A percentile compares a stretch with the other conserved stretches of the same genome.
These are phyloP conservation scores for Tinea pellionella DNA, from an alignment of 2,888 invertebrate genomes.

Conservation along the genomic window DNA sequence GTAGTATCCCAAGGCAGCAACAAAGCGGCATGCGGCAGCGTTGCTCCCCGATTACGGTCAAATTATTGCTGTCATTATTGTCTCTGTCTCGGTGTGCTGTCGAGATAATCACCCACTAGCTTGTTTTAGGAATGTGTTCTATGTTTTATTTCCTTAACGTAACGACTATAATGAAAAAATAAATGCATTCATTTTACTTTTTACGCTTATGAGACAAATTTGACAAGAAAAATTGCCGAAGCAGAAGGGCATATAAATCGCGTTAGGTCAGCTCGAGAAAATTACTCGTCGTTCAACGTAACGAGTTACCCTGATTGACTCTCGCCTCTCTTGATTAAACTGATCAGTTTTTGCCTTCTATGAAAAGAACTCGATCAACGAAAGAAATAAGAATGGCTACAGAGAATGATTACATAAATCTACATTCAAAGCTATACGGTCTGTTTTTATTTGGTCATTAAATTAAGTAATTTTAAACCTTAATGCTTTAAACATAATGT, in stretches of 20 bases:
- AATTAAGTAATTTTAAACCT: too few relatives aligned
- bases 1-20: conserved; percentile 55
- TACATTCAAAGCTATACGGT: not conserved
- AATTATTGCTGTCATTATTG: conserved; percentile 65
- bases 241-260: not conserved
- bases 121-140: conserved; percentile 29
- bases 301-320: conserved; percentile 59
- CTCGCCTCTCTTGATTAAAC: conserved; percentile 53
- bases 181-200: not conserved
- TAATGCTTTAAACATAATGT: too few relatives aligned
- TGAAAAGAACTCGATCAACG: conserved; percentile 46
- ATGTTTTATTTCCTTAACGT: conserved; percentile 21
- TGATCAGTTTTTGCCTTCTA: conserved; percentile 58
- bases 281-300: conserved; percentile 56
- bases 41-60: conserved; percentile 57
- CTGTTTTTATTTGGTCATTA: not conserved
- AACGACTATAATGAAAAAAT: conserved; percentile 1
- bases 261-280: conserved; percentile 56
- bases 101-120: conserved; percentile 40
- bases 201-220: conserved; percentile 12
- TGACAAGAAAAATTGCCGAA: not conserved
- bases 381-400: not conserved
- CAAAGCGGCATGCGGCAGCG: conserved; percentile 54
- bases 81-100: conserved; percentile 37
- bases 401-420: conserved; percentile 19